Conservation (phyloP, 2,113 vertebrate genomes). For the Rattus rattus region DNA sequence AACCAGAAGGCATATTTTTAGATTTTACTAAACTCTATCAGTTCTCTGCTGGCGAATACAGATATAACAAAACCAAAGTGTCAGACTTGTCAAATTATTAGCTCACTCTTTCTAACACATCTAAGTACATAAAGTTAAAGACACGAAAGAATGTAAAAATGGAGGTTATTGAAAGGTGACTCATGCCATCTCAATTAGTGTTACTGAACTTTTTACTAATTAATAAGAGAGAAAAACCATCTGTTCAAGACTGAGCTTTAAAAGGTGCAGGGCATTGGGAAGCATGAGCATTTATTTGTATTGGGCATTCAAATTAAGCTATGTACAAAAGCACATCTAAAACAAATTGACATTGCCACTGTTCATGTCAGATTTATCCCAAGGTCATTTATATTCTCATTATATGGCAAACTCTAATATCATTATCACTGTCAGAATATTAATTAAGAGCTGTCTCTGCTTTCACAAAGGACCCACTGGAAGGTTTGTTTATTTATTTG, state of each 20-base stretch:
- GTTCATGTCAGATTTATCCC: slow-evolving; percentile 54
- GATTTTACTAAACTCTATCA: neutral
- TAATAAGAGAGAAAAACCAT: slow-evolving; percentile 81
- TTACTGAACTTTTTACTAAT: slow-evolving; percentile 60
- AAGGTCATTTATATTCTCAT: slow-evolving; percentile 60
- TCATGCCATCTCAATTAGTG: slow-evolving; percentile 65
- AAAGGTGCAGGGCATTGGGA: slow-evolving; percentile 75
- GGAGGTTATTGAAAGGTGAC: slow-evolving; percentile 68
- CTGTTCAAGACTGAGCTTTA: slow-evolving; percentile 71
- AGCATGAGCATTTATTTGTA: slow-evolving; percentile 79
- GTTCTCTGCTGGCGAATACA: accelerated
- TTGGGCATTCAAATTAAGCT: slow-evolving; percentile 83
- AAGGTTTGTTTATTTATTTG: too few species aligned
- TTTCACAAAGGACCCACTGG: slow-evolving; percentile 63
- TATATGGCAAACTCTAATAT: slow-evolving; percentile 73
- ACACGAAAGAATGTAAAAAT: neutral
- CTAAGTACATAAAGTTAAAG: slow-evolving; percentile 59
- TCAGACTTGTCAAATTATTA: neutral
- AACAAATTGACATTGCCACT: slow-evolving; percentile 76
- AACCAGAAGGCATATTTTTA: neutral
- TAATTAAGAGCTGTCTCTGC: slow-evolving; percentile 70
- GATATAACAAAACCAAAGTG: neutral
- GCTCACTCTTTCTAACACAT: neutral
- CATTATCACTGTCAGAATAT: slow-evolving; percentile 73
- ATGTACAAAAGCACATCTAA: slow-evolving; percentile 81